phyloP scores from a whole-genome alignment of 1,140 invertebrate species.

The Drosophila ananassae region DNA sequence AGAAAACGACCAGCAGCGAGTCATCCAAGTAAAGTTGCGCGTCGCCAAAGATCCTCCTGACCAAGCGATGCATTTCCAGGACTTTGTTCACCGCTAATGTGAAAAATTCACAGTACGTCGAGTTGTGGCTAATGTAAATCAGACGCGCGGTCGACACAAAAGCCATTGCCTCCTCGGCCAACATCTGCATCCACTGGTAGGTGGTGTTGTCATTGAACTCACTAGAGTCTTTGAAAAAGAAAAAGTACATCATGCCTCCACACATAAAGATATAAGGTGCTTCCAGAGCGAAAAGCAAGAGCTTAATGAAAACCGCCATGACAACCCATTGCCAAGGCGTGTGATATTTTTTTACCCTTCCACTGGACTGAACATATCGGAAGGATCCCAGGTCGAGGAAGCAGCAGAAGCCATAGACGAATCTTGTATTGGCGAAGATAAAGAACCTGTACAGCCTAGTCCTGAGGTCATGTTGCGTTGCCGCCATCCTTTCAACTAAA shows the following conservation, averaged over 20 bases:
- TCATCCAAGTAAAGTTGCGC: slow-evolving; percentile 3
- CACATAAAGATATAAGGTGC: not conserved
- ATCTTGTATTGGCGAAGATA: not conserved
- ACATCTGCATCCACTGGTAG: slow-evolving; percentile 16
- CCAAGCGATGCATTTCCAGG: slow-evolving; percentile 8
- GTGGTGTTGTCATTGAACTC: slow-evolving; percentile 15
- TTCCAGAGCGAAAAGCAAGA: slow-evolving; percentile 4
- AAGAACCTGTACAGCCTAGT: not conserved
- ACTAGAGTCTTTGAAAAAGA: not conserved
- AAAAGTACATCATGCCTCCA: not conserved
- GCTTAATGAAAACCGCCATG: slow-evolving; percentile 1
- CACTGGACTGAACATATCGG: not conserved
- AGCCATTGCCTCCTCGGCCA: not conserved
- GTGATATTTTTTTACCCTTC: slow-evolving; percentile 1
- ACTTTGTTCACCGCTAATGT: slow-evolving; percentile 4
- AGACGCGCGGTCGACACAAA: slow-evolving; percentile 8
- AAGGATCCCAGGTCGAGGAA: slow-evolving; percentile 26
- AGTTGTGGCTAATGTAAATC: slow-evolving; percentile 9
- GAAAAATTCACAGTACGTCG: not conserved
- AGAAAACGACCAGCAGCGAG: slow-evolving; percentile 13
- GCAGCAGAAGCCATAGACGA: slow-evolving; percentile 13
- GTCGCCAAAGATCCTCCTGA: not conserved
- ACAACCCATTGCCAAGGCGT: slow-evolving; percentile 21
- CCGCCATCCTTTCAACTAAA: slow-evolving; percentile 28
- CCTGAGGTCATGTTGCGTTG: not conserved